Evolutionary conservation across 2,113 vertebrate genomes (phyloP), one percentile per base, ranked within the genome.

Genomic region (Apeltes quadracus): DNA sequence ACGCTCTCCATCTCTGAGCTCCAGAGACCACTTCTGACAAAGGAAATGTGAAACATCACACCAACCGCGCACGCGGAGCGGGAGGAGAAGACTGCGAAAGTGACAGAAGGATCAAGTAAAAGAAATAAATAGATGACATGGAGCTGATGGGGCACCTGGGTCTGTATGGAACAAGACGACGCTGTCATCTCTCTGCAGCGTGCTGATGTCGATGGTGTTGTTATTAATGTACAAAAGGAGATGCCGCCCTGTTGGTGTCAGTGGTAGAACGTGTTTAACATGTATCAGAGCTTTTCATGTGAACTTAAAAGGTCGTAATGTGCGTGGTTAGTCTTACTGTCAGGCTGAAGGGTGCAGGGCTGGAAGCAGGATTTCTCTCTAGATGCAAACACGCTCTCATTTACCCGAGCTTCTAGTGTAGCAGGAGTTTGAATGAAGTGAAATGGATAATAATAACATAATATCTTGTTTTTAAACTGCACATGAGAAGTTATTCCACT

Each of bases 91-190:
- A 55, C 61, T 25, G 0, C 15, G 16, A 29, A 69, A 67, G 55
- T 72, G 85, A 87, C 82, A 84, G 71, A 68, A 73, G 72, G 48
- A 77, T 11, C 15, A 18, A 51, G 29, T 32, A 5, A 51, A 12
- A 61, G 63, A 68, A 85, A 88, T 22, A 81, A 76, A 81, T 53
- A 85, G 72, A 84, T 79, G 81, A 82, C 56, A 74, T 25, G 57
- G 75, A 87, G 80, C 86, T 88, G 87, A 88, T 78, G 84, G 81
- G 74, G 73, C 62, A 63, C 20, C 81, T 18, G 51, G 54, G 56
- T 87, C 77, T 79, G 54, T 87, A 87, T 85, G 83, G 87, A 90
- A 88, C 82, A 75, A 88, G 87, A 86, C 74, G 77, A 65, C 51
- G 8, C 75, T 84, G 81, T 84, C 72, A 82, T 81, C 25, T 56